Base-by-base conservation (phyloP, 2,888 invertebrate species). In the Latheticus oryzae region DNA sequence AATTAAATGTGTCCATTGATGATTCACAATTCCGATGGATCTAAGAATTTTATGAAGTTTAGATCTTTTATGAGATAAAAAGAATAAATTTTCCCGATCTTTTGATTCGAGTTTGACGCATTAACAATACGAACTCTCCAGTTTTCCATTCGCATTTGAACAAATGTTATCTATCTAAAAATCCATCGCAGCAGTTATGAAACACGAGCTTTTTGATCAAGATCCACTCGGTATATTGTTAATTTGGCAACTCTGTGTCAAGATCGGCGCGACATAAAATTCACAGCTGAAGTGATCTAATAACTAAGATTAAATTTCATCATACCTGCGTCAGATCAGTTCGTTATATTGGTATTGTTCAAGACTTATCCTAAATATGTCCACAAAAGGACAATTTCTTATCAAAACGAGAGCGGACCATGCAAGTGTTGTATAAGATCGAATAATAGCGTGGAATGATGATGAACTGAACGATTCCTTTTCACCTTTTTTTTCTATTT, bases 281-380 rank as follows among this genome's bases (percentile, higher is more conserved):
- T 58, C 58, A 58, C 58, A 58, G 58, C 50, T 50, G 53, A 48
- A 53, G 50, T 58, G 58, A 58, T 58, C 58, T 58, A 58, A 58
- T 58, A 58, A 54, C 58, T 32, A 58, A 66, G 69, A 70, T 70
- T 73, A 71, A 72, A 71, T 73, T 73, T 73, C 70, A 72, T 69
- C 54, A 65, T 72, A 68, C 67, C 67, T 65, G 64, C 65, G 61
- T 63, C 37, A 67, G 65, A 70, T 72, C 71, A 72, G 76, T 78
- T 78, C 77, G 78, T 78, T 78, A 77, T 67, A 73, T 61, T 61
- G 60, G 65, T 64, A 76, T 78, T 78, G 77, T 78, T 74, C 74
- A 66, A 69, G 67, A 68, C 69, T 70, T 74, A 72, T 72, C 74
- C 76, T 69, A 75, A 74, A 76, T 74, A 73, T 69, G 69, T 73